phyloP scores from a whole-genome alignment of 2,797 vertebrate genomes.

The Telmatherina bonti region DNA sequence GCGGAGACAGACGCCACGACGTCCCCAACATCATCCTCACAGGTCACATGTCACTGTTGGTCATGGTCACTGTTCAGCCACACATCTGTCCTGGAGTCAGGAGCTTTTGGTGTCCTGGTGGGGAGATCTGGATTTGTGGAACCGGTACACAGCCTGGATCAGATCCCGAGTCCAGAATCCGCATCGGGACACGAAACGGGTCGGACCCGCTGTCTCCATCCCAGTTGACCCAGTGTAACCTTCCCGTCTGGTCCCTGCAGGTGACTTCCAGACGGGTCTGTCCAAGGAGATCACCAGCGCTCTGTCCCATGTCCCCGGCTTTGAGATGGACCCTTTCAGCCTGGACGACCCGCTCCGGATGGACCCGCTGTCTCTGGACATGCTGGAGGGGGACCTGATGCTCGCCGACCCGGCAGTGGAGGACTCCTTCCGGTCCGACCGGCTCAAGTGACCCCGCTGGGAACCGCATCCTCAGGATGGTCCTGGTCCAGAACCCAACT shows the following conservation, averaged over 20 bases:
- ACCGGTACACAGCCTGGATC: too few relatives aligned
- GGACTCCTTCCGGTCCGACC: slow-evolving; percentile 93
- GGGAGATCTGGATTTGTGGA: too few relatives aligned
- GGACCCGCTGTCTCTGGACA: slow-evolving; percentile 90
- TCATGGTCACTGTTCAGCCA: too few relatives aligned
- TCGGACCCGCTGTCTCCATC: too few relatives aligned
- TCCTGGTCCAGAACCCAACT: too few relatives aligned
- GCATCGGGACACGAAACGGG: too few relatives aligned
- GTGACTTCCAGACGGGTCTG: slow-evolving; percentile 89
- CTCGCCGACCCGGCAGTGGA: slow-evolving; percentile 91
- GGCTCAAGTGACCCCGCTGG: slow-evolving; percentile 78
- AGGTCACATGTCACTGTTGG: slow-evolving; percentile 6
- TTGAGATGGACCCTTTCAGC: slow-evolving; percentile 88
- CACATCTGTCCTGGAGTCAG: too few relatives aligned
- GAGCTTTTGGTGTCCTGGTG: too few relatives aligned
- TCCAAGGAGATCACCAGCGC: slow-evolving; percentile 93
- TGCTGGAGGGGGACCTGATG: slow-evolving; percentile 92
- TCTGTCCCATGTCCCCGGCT: slow-evolving; percentile 90
- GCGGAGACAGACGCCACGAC: slow-evolving; percentile 76
- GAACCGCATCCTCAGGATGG: too few relatives aligned
- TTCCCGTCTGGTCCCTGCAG: slow-evolving; percentile 57
- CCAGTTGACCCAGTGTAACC: too few relatives aligned
- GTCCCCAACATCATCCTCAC: slow-evolving; percentile 93
- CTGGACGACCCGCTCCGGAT: slow-evolving; percentile 90
- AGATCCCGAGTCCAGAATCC: too few relatives aligned